Evolutionary conservation across 2,888 invertebrate genomes (phyloP), one percentile per base, ranked within the genome.

Genomic region (Eupithecia pulchellata): DNA sequence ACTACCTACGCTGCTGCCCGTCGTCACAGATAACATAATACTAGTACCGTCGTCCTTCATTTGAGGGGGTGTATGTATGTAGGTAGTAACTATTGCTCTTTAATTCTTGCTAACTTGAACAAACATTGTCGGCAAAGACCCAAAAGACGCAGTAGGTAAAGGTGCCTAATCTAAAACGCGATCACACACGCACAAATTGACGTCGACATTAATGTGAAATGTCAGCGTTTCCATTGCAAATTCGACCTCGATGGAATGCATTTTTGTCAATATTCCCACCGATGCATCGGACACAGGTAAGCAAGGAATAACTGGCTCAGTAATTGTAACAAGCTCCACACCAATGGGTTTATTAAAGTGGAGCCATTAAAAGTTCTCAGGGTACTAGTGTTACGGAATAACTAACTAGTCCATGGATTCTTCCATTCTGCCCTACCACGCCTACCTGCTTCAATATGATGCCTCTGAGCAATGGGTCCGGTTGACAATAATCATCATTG

Each of bases 211-310:
- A 65, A 64, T 69, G 66, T 57, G 60, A 69, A 66, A 67, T 71
- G 61, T 61, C 66, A 63, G 57, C 13, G 68, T 66, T 63, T 69
- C 64, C 69, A 73, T 73, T 69, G 69, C 69, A 67, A 69, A 72
- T 72, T 73, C 64, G 39, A 73, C 65, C 70, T 76, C 70, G 52
- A 73, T n/a, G 72, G 75, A 74, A 78, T 77, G 76, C 76, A 76
- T 72, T 78, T 77, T 75, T 66, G 76, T 72, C 74, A 77, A 78
- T 52, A 52, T 78, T 78, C 76, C 74, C 78, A 78, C 75, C 70
- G 61, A 17, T 67, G 66, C 70, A 66, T 42, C 2, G 14, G 32
- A 34, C 64, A 61, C 73, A 73, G 73, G 58, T 57, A 27, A 60
- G 13, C 4, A 11, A 0, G 27, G 13, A 42, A 69, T 42, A 42